Base-by-base conservation (phyloP, 1,140 invertebrate genomes). In the Akabosia matsudoensis region DNA sequence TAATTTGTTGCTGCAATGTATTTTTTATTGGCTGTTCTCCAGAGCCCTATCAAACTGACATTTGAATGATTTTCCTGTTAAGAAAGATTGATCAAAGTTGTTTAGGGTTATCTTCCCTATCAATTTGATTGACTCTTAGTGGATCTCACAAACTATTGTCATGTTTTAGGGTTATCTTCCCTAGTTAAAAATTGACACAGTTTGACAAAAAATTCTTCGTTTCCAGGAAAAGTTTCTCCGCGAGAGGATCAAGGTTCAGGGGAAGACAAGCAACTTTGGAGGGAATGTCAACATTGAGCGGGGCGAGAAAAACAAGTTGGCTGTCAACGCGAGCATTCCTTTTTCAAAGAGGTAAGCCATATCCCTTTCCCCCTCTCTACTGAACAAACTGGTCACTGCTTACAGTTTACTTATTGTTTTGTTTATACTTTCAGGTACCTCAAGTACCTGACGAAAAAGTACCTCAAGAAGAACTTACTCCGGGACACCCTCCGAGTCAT, bases 391-490 rank as follows among this genome's bases (percentile, higher is more conserved):
- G n/a, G n/a, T 45, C 18, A 45, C 37, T 45, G 18, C 37, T 45
- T 7, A 45, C 37, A 45, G 7, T 45, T 67, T 45, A 18, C 37
- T 45, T 10, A 45, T 45, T 10, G 18, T 45, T 10, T 45, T 45
- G 7, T 61, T 61, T 7, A n/a, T 22, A 16, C 24, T 61, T 77
- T n/a, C 54, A 92, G 95, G 86, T 99, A 99, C 84, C 89, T 99
- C 70, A 99, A 99, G 86, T 99, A 99, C 86, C 89, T 99, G 84
- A 98, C 97, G 3, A 99, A 99, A 87, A 97, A 98, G 85, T 99
- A 98, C 87, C 89, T 99, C 86, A 99, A 99, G 88, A 99, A 98
- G 88, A 97, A 99, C 86, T 97, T 97, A 84, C 89, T 99, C 72
- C 90, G 98, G 84, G 98, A 99, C 87, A 99, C 97, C 96, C 89